Evolutionary conservation across 2,113 vertebrate species (phyloP), one percentile per base, ranked within the genome.

Genomic region (Charadrius vociferus): DNA sequence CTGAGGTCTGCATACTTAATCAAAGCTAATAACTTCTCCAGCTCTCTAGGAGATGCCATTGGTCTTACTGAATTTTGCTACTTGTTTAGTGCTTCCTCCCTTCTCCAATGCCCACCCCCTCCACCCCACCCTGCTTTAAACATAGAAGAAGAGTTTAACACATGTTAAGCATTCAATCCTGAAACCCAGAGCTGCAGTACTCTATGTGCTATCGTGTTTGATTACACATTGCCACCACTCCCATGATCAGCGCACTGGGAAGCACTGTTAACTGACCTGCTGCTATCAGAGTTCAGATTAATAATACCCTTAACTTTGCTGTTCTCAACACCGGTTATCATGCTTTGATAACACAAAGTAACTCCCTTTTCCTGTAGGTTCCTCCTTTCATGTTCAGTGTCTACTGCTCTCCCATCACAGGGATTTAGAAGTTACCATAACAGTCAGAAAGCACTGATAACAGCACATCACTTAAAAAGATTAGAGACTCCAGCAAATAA

Each of bases 201-300:
- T 58, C 30, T n/a, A 14, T 5, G 32, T 63, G 77, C 68, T 74
- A 58, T 30, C 1, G 0, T 95, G 90, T 86, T 93, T 81, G 92
- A 88, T 61, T 50, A 82, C 82, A 80, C 41, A 47, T 86, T 88
- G 71, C 80, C 59, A 93, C 65, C 61, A 27, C 77, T 50, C 73
- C 84, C 84, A 75, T 36, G 27, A 81, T 6, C 80, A 55, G 66
- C 4, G 0, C 30, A 49, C 22, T 0, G 0, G 52, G 72, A 78
- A 50, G 56, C 0, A 3, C 49, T 84, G 15, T 32, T 81, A 70
- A 86, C 67, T 67, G 68, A 78, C 90, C 81, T 52, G 29, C 1
- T 16, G 55, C 53, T 90, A 34, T 72, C 43, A 58, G 47, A 86
- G 73, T 34, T 92, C 68, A 81, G 63, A 52, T 62, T 90, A 85